A percentile compares a stretch with the other conserved stretches of the same genome.
Conservation (phyloP, 2,888 invertebrate species). For the Caenorhabditis japonica region DNA sequence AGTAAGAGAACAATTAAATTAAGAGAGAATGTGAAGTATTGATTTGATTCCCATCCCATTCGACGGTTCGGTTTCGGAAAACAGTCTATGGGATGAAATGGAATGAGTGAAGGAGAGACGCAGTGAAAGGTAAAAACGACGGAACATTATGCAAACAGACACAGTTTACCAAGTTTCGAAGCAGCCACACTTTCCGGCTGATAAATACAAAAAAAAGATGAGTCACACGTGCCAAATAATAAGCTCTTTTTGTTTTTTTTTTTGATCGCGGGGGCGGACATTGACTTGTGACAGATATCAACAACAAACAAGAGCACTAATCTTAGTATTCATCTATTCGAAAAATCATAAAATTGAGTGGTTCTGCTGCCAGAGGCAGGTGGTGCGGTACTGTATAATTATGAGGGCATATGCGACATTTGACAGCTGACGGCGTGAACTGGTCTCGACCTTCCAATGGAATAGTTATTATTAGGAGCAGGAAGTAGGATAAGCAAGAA, state of each 20-base stretch:
- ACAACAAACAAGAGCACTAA: constrained; percentile 1
- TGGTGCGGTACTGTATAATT: constrained; percentile 16
- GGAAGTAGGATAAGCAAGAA: constrained; percentile 14
- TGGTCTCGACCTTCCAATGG: constrained; percentile 22
- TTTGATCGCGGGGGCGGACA: background rate
- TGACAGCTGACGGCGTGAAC: constrained; percentile 55
- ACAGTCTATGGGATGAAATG: constrained; percentile 17
- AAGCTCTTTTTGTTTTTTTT: background rate
- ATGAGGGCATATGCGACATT: constrained; percentile 23
- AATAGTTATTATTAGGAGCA: constrained; percentile 41
- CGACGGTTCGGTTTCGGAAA: constrained; percentile 46
- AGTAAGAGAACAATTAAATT: constrained; percentile 15
- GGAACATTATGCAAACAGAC: constrained; percentile 45
- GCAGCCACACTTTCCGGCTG: too few species aligned
- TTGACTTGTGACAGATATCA: background rate
- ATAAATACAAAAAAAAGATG: constrained; percentile 28
- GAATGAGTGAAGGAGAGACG: constrained; percentile 21
- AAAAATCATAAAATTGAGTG: background rate
- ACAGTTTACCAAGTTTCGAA: constrained; percentile 15
- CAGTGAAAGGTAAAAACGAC: constrained; percentile 1
- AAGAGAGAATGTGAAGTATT: too few species aligned
- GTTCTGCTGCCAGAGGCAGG: constrained; percentile 23
- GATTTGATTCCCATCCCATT: too few species aligned
- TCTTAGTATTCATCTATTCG: constrained; percentile 1
- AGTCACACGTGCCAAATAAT: too few species aligned